Percentiles rank a stretch among this genome's conserved stretches.
Conservation (phyloP, 2,113 vertebrate genomes). For the Pandion haliaetus region DNA sequence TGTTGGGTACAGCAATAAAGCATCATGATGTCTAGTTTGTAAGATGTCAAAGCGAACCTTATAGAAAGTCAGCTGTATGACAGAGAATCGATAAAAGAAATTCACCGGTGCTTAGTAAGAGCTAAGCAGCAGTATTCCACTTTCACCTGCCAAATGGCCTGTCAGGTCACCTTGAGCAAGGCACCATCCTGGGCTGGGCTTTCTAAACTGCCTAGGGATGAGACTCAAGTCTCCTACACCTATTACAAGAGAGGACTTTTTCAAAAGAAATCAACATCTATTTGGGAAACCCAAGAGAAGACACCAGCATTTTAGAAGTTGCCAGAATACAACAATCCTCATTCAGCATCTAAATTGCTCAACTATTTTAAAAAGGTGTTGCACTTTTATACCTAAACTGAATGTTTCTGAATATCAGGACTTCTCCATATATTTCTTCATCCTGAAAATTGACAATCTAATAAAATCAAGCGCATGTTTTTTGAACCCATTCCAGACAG, state of each 20-base stretch:
- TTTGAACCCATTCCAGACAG: background rate
- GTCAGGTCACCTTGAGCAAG: background rate
- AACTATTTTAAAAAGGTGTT: background rate
- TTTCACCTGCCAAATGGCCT: background rate
- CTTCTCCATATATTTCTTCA: background rate
- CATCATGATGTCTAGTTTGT: background rate
- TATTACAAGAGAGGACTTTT: background rate
- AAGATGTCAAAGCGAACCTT: constrained; percentile 13
- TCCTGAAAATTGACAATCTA: background rate
- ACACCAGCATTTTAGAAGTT: background rate
- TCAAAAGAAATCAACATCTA: background rate
- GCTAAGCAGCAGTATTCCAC: background rate
- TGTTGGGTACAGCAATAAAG: background rate
- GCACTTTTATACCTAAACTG: background rate
- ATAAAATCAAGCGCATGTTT: background rate
- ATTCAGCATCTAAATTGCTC: background rate
- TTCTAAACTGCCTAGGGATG: background rate
- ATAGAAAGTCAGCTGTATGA: background rate
- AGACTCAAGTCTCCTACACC: background rate
- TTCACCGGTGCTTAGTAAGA: background rate
- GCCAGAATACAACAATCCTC: background rate
- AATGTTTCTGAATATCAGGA: background rate
- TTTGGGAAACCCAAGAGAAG: background rate
- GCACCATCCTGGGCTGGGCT: background rate
- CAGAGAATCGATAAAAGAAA: constrained; percentile 34